Evolutionary conservation across 2,797 vertebrate genomes (phyloP).

Genomic region (Notoglanidium macrostoma): DNA sequence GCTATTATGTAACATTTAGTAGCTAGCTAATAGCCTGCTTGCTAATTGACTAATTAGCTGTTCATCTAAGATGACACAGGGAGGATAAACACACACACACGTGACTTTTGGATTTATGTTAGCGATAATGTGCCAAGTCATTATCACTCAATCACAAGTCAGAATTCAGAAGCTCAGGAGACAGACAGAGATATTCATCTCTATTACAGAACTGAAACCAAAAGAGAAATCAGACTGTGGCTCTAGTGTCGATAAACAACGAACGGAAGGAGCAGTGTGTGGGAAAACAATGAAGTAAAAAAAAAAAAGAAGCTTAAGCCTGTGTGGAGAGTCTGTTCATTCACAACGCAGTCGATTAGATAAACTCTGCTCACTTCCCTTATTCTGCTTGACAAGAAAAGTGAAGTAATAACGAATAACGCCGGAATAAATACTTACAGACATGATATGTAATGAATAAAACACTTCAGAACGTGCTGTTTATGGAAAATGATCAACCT

Average conservation of each 20-base stretch:
- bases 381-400: background rate
- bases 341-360: conserved; percentile 5
- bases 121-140: background rate
- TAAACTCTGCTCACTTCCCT: background rate
- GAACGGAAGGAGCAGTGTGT: background rate
- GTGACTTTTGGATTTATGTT: background rate
- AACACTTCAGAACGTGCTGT: background rate
- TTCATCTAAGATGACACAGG: background rate
- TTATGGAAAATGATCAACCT: background rate
- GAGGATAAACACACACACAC: background rate
- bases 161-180: background rate
- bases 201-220: conserved; percentile 14
- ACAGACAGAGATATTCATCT: background rate
- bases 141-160: background rate
- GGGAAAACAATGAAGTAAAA: background rate
- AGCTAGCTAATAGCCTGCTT: background rate
- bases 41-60: background rate
- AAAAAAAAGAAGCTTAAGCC: background rate
- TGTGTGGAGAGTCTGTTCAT: conserved; percentile 2
- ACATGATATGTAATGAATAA: background rate
- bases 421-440: too few relatives aligned
- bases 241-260: conserved; percentile 1
- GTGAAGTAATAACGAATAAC: background rate
- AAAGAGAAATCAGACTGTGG: conserved; percentile 30
- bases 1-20: background rate